Evolutionary conservation across 2,797 vertebrate genomes (phyloP).

Genomic region (Falco rusticolus): DNA sequence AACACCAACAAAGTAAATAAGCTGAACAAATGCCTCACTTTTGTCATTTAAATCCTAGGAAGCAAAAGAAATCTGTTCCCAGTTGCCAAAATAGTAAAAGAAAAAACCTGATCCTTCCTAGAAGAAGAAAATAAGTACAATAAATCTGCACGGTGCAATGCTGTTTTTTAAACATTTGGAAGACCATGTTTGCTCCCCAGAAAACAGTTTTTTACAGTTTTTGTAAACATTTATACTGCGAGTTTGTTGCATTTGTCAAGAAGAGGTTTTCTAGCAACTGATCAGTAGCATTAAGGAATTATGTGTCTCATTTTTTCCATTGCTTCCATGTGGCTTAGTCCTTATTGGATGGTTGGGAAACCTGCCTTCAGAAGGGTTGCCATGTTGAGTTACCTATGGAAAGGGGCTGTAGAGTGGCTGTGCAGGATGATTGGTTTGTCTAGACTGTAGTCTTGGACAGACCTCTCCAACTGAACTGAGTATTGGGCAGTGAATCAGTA

Average conservation of each 20-base stretch:
- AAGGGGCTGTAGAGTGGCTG: neutral
- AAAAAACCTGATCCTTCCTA: constrained; percentile 9
- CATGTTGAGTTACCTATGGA: rapidly evolving
- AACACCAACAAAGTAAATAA: neutral
- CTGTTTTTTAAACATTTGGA: neutral
- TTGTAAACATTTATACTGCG: constrained; percentile 23
- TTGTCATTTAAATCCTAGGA: neutral
- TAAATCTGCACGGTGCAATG: neutral
- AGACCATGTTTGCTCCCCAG: constrained; percentile 9
- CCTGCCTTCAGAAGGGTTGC: neutral
- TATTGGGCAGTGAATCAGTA: neutral
- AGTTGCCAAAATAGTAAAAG: neutral
- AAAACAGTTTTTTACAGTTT: constrained; percentile 13
- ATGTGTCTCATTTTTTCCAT: neutral
- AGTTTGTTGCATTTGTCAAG: neutral
- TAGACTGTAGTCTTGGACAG: neutral
- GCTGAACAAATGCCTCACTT: neutral
- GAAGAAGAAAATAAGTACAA: neutral
- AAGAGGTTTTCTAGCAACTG: neutral
- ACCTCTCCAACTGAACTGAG: neutral
- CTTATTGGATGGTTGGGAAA: neutral
- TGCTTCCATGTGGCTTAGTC: neutral
- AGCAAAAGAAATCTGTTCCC: neutral
- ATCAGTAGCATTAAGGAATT: neutral
- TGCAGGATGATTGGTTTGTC: rapidly evolving